phyloP scores from a whole-genome alignment of 1,140 invertebrate genomes.

The Aleiodes sp. region DNA sequence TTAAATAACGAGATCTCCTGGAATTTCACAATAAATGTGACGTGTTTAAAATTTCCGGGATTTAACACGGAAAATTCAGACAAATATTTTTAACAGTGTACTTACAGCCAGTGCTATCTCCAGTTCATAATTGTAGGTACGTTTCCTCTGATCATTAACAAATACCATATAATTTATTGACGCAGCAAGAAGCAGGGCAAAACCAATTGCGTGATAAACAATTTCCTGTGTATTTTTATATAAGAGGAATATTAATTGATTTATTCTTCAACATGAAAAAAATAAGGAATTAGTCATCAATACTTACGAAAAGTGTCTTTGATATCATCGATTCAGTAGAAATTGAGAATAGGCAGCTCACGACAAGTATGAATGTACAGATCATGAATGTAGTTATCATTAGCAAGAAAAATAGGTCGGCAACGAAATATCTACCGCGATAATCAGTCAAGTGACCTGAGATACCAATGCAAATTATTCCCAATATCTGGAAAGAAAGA shows the following conservation, averaged over 20 bases:
- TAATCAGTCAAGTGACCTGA: conserved; percentile 70
- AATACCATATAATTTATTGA: conserved; percentile 73
- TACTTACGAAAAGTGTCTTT: conserved; percentile 87
- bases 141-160: conserved; percentile 65
- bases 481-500: conserved; percentile 73
- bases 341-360: conserved; percentile 78
- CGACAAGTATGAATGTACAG: conserved; percentile 76
- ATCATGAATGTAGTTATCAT: conserved; percentile 79
- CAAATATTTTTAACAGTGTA: no score
- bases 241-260: conserved; percentile 7
- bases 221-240: conserved; percentile 72
- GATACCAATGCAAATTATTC: conserved; percentile 76
- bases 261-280: neutral
- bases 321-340: conserved; percentile 81
- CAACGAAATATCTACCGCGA: conserved; percentile 46
- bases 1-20: no score
- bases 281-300: neutral
- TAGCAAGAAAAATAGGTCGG: conserved; percentile 78
- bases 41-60: no score
- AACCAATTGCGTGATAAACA: conserved; percentile 79
- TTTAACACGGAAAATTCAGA: no score
- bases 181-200: conserved; percentile 74
- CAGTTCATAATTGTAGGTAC: conserved; percentile 69
- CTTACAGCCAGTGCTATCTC: conserved; percentile 76
- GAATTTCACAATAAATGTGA: no score